Evolutionary conservation across 2,888 invertebrate genomes (phyloP), one percentile per base, ranked within the genome.

Genomic region (Scelioninae gen. 1): DNA sequence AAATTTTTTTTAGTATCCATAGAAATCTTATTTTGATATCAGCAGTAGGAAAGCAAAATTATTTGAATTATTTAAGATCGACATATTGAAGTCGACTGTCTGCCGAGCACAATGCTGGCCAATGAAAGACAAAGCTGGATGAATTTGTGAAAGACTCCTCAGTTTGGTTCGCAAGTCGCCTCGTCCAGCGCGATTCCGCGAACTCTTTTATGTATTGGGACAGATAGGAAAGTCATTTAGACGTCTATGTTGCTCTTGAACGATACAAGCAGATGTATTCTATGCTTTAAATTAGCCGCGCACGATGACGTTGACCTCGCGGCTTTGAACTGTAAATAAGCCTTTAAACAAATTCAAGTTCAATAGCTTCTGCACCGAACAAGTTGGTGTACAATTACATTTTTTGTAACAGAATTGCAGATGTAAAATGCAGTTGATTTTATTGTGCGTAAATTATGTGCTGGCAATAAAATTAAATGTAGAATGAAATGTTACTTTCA

Each of bases 231-330:
- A 68, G 68, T 77, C 68, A 62, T 60, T 68, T 53, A 68, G 60
- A 76, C 60, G 58, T 49, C 76, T 66, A 34, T 40, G 55, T 38
- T 65, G 43, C 66, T 76, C 65, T 47, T 23, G 58, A 75, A 34
- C 53, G 43, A 32, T 43, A 38, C 62, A 63, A 38, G 51, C 76
- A 58, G 66, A 66, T 76, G 66, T 34, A 76, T 68, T 66, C 60
- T 51, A 32, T 23, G 58, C 58, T 62, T 69, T 55, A 69, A 77
- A 69, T 77, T 77, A 69, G 77, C 77, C 62, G 53, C 47, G 34
- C 47, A 62, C 13, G 55, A 77, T 66, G 77, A 69, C 77, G 69
- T 69, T 77, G 69, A 77, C 77, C 77, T 60, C 60, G 58, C 31
- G 38, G 10, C 31, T 51, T 53, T 45, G 29, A 47, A 63, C 63